phyloP scores from a whole-genome alignment of 2,113 vertebrate species.

The Tauraco erythrolophus region DNA sequence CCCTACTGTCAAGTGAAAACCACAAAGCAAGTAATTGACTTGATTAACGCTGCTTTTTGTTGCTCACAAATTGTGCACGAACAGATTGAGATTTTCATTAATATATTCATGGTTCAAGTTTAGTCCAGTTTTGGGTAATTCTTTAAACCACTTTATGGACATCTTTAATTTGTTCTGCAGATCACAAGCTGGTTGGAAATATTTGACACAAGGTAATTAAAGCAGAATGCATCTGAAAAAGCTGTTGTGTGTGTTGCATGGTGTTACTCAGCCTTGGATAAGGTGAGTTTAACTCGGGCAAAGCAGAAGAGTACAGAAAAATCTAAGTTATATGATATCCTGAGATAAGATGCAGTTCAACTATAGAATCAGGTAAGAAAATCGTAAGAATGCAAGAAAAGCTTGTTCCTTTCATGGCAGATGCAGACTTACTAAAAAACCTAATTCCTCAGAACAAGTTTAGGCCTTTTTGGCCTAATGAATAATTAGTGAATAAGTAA shows the following conservation, averaged over 20 bases:
- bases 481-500: too few species aligned
- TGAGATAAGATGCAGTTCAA: neutral
- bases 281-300: neutral
- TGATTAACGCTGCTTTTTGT: conserved; percentile 17
- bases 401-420: neutral
- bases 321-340: neutral
- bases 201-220: neutral
- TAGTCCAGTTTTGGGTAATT: neutral
- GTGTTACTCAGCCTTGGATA: neutral
- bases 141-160: neutral
- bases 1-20: neutral
- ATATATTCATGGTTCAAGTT: conserved; percentile 29
- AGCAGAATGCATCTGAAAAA: neutral
- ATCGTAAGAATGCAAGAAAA: neutral
- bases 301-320: neutral
- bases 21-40: neutral
- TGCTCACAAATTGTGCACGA: neutral
- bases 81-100: conserved; percentile 47
- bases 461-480: neutral
- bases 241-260: neutral
- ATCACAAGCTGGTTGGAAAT: neutral
- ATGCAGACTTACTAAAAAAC: neutral
- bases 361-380: neutral
- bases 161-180: neutral
- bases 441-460: neutral